Conservation (phyloP, 2,888 invertebrate genomes). For the Enoplolaimus lenunculus region DNA sequence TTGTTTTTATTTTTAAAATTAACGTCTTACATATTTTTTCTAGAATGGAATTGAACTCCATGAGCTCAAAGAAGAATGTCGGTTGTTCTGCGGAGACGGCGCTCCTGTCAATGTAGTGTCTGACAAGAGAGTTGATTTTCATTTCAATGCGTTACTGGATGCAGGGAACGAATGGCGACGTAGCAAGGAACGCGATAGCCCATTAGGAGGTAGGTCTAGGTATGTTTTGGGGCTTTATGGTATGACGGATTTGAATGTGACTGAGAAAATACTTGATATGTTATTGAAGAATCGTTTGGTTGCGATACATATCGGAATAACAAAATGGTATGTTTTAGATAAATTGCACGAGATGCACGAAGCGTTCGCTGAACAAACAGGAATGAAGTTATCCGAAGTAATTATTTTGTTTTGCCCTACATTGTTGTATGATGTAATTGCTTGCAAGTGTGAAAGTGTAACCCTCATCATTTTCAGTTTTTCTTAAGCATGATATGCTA, state of each 20-base stretch:
- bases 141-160: constrained; percentile 44
- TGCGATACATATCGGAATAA: background rate
- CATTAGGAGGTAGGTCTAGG: constrained; percentile 28
- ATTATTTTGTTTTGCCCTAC: background rate
- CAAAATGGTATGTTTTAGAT: background rate
- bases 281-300: background rate
- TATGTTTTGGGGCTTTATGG: no score
- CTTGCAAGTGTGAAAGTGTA: no score
- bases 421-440: no score
- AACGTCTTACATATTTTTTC: no score
- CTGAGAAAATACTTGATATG: background rate
- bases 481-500: no score
- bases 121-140: constrained; percentile 42
- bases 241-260: background rate
- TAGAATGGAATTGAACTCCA: constrained; percentile 28
- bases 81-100: constrained; percentile 38
- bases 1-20: no score
- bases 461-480: no score
- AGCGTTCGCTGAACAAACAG: background rate
- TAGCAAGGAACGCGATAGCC: constrained; percentile 17
- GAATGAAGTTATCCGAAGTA: background rate
- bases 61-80: constrained; percentile 39
- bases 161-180: constrained; percentile 41
- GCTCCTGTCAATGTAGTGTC: constrained; percentile 32
- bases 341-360: background rate